Conservation (phyloP, 2,113 vertebrate genomes). For the Etheostoma cragini region DNA sequence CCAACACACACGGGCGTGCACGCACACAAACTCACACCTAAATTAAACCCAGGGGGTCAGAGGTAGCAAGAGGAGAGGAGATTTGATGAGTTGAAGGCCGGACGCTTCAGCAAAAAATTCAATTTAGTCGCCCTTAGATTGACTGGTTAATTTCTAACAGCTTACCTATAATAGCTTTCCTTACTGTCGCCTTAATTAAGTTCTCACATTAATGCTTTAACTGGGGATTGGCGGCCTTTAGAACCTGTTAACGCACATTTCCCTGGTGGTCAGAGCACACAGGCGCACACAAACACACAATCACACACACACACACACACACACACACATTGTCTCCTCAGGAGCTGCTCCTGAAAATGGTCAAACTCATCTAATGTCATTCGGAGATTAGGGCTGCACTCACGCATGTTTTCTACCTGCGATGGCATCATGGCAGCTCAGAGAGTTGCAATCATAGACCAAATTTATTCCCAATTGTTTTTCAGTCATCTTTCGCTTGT, state of each 20-base stretch:
- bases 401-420: conserved; percentile 18
- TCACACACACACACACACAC: conserved; percentile 21
- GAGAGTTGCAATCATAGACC: conserved; percentile 29
- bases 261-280: conserved; percentile 66
- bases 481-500: conserved; percentile 21
- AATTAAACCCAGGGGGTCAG: conserved; percentile 82
- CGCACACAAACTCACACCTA: conserved; percentile 54
- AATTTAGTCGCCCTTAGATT: conserved; percentile 78
- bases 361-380: conserved; percentile 29
- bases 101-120: conserved; percentile 81
- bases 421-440: conserved; percentile 27
- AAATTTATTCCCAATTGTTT: conserved; percentile 55
- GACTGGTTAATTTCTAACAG: conserved; percentile 81
- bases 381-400: not conserved
- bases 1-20: conserved; percentile 46
- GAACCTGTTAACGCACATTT: conserved; percentile 76
- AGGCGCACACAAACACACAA: conserved; percentile 17
- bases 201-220: conserved; percentile 77
- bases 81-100: conserved; percentile 75
- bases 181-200: conserved; percentile 84
- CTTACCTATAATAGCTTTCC: conserved; percentile 82
- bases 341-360: conserved; percentile 36
- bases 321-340: conserved; percentile 23
- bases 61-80: conserved; percentile 72
- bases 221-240: conserved; percentile 67